These are phyloP conservation scores for Agrotis puta DNA, from an alignment of 2,888 invertebrate species.

Conservation along the genomic window DNA sequence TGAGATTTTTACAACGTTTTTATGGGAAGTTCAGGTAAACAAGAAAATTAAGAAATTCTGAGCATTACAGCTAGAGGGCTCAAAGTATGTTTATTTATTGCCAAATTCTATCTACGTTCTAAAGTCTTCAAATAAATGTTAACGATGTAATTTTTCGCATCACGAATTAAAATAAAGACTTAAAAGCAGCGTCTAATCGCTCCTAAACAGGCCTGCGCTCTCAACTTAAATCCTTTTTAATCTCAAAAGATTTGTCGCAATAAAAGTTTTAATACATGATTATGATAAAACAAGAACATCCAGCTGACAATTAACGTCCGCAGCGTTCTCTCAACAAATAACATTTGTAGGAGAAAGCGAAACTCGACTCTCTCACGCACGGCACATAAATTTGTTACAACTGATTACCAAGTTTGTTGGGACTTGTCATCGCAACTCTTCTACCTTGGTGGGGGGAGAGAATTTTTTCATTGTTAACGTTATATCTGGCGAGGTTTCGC, in stretches of 20 bases:
- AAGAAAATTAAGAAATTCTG: conserved; percentile 21
- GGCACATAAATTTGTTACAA: conserved; percentile 88
- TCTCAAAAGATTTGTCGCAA: conserved; percentile 55
- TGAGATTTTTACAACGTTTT: conserved; percentile 38
- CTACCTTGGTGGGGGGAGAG: conserved; percentile 78
- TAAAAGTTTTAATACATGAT: conserved; percentile 64
- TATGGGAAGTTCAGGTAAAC: conserved; percentile 39
- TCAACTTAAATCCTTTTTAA: conserved; percentile 62
- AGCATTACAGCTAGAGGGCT: too few relatives aligned
- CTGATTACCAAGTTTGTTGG: conserved; percentile 88
- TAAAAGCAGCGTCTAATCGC: conserved; percentile 47
- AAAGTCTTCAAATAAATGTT: neutral
- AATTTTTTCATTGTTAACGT: conserved; percentile 88
- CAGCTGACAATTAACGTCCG: conserved; percentile 67
- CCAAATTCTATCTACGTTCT: neutral
- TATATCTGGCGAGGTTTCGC: conserved; percentile 86
- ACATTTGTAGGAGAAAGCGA: conserved; percentile 64
- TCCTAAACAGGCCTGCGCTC: conserved; percentile 46
- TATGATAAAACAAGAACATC: conserved; percentile 66
- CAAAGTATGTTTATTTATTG: neutral
- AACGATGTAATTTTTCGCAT: conserved; percentile 18
- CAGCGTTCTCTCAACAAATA: conserved; percentile 64
- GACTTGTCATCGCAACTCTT: conserved; percentile 89
- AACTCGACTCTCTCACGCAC: conserved; percentile 81
- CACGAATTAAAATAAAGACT: conserved; percentile 22